Evolutionary conservation across 1,140 invertebrate species (phyloP).

Genomic region (Eubasilissa regina): DNA sequence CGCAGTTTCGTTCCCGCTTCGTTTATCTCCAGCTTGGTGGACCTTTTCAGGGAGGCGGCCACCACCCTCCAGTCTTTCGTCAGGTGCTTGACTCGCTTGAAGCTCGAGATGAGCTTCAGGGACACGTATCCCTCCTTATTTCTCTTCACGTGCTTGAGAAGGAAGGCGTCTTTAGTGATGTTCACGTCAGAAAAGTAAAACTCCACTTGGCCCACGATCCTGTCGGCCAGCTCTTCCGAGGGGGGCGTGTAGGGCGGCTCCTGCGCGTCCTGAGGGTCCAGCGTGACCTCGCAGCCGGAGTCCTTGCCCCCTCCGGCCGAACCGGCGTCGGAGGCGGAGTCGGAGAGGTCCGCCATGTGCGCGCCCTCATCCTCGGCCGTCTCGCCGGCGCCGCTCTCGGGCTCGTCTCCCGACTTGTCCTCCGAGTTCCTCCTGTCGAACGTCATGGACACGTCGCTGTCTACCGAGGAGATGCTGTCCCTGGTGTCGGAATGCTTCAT

Average conservation of each 20-base stretch:
- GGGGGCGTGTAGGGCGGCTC: constrained; percentile 75
- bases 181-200: constrained; percentile 96
- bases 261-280: constrained; percentile 69
- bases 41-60: constrained; percentile 84
- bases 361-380: constrained; percentile 70
- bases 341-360: constrained; percentile 76
- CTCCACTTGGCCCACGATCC: constrained; percentile 89
- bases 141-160: constrained; percentile 93
- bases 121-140: constrained; percentile 97
- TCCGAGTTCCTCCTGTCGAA: constrained; percentile 70
- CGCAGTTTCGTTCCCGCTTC: constrained; percentile 92
- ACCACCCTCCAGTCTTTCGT: constrained; percentile 95
- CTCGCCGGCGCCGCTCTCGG: constrained; percentile 23
- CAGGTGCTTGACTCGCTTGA: constrained; percentile 92
- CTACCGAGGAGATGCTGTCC: constrained; percentile 77
- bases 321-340: constrained; percentile 75
- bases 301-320: constrained; percentile 75
- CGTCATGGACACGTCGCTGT: constrained; percentile 76
- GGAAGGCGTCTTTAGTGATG: constrained; percentile 94
- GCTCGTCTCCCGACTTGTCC: constrained; percentile 50
- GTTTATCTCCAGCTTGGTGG: constrained; percentile 90
- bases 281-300: constrained; percentile 77
- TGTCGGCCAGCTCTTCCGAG: constrained; percentile 81
- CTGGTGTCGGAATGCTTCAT: constrained; percentile 72
- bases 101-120: constrained; percentile 93